phyloP scores from a whole-genome alignment of 2,113 vertebrate species.

The Oreochromis tanganicae region DNA sequence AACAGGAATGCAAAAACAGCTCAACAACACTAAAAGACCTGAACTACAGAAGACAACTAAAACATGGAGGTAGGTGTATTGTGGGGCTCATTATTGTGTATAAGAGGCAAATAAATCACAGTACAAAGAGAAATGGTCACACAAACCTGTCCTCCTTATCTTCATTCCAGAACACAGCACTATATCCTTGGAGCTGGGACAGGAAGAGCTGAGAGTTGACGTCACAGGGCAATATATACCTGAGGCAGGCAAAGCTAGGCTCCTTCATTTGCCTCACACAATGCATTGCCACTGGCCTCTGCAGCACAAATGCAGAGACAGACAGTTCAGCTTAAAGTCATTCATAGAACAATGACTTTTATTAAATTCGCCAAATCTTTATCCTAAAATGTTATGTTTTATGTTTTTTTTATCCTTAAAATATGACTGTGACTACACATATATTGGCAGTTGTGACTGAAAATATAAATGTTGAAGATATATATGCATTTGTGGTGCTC shows the following conservation, averaged over 20 bases:
- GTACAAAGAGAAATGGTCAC: background rate
- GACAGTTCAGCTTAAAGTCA: background rate
- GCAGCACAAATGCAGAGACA: background rate
- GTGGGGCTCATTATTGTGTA: background rate
- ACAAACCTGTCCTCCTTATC: conserved; percentile 81
- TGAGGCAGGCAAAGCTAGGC: conserved; percentile 85
- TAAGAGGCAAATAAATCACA: background rate
- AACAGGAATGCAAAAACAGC: background rate
- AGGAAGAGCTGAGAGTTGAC: conserved; percentile 85
- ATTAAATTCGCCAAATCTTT: background rate
- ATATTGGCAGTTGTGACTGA: background rate
- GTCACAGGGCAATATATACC: conserved; percentile 82
- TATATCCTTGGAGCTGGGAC: conserved; percentile 81
- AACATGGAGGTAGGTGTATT: background rate
- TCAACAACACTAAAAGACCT: background rate
- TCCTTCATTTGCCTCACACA: conserved; percentile 90
- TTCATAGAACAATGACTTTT: background rate
- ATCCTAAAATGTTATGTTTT: accelerated
- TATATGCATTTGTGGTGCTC: background rate
- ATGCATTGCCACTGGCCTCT: conserved; percentile 84
- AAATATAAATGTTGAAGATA: background rate
- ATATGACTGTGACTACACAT: background rate
- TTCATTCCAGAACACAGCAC: conserved; percentile 88
- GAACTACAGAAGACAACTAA: background rate
- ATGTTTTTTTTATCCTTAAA: background rate